Conservation (phyloP, 2,797 vertebrate genomes). For the Myripristis jacobus region DNA sequence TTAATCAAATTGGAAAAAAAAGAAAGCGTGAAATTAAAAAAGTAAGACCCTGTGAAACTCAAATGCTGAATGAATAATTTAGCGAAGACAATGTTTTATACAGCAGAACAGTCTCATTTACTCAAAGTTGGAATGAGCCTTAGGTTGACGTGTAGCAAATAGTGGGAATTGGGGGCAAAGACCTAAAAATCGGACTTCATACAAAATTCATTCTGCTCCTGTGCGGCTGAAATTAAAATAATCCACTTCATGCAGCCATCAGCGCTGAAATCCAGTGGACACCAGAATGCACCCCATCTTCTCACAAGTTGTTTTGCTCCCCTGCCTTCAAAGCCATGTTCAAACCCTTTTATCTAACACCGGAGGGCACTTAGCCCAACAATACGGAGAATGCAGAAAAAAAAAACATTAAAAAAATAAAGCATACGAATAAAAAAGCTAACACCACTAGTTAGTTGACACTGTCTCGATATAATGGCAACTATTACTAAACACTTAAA, state of each 20-base stretch:
- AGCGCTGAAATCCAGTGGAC: slow-evolving; percentile 16
- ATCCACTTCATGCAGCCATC: slow-evolving; percentile 28
- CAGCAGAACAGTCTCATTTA: too few relatives aligned
- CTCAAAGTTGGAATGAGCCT: too few relatives aligned
- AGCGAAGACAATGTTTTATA: too few relatives aligned
- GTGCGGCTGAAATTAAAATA: slow-evolving; percentile 32
- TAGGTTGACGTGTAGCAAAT: too few relatives aligned
- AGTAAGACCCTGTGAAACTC: too few relatives aligned
- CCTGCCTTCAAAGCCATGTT: slow-evolving; percentile 55
- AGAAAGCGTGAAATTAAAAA: too few relatives aligned
- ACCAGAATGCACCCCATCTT: slow-evolving; percentile 21
- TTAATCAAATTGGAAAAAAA: too few relatives aligned
- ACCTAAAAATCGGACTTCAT: slow-evolving; percentile 15
- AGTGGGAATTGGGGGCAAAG: background rate
- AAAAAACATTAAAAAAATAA: slow-evolving; percentile 2
- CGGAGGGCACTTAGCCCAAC: slow-evolving; percentile 47
- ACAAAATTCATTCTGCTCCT: slow-evolving; percentile 1
- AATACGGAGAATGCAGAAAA: slow-evolving; percentile 34
- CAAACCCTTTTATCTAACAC: slow-evolving; percentile 49
- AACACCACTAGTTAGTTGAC: slow-evolving; percentile 9
- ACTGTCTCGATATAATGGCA: too few relatives aligned
- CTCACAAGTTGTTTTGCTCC: slow-evolving; percentile 42
- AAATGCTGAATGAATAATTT: too few relatives aligned
- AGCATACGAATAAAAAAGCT: background rate
- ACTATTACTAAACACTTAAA: too few relatives aligned